A percentile compares a stretch with the other conserved stretches of the same genome.
Evolutionary conservation across 2,888 invertebrate genomes (phyloP).

Genomic region (Drosophila demipolita): DNA sequence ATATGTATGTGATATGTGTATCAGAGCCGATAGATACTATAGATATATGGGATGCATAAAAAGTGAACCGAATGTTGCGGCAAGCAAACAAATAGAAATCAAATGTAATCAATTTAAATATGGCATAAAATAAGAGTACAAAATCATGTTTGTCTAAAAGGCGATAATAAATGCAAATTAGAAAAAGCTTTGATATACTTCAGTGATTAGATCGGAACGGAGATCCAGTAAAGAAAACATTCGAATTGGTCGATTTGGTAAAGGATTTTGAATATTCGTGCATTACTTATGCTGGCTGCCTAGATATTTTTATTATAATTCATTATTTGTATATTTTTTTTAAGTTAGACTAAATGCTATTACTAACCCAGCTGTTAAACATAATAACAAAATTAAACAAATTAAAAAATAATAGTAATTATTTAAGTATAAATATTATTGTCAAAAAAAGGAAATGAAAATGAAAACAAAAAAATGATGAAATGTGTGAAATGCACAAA

Average conservation of each 20-base stretch:
- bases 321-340: background rate
- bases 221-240: background rate
- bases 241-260: background rate
- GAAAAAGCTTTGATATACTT: background rate
- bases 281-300: background rate
- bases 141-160: slow-evolving; percentile 73
- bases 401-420: background rate
- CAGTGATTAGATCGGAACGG: background rate
- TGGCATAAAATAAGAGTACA: slow-evolving; percentile 73
- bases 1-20: slow-evolving; percentile 12
- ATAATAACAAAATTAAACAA: background rate
- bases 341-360: background rate
- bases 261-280: background rate
- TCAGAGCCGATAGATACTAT: slow-evolving; percentile 19
- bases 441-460: background rate
- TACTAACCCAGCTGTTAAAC: background rate
- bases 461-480: background rate
- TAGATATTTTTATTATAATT: background rate
- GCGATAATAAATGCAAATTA: slow-evolving; percentile 27
- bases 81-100: slow-evolving; percentile 53
- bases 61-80: slow-evolving; percentile 34
- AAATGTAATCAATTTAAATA: slow-evolving; percentile 73
- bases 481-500: background rate
- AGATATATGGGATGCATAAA: slow-evolving; percentile 26
- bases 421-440: background rate